Conservation (phyloP, 2,113 vertebrate genomes). For the Crotalus horridus region DNA sequence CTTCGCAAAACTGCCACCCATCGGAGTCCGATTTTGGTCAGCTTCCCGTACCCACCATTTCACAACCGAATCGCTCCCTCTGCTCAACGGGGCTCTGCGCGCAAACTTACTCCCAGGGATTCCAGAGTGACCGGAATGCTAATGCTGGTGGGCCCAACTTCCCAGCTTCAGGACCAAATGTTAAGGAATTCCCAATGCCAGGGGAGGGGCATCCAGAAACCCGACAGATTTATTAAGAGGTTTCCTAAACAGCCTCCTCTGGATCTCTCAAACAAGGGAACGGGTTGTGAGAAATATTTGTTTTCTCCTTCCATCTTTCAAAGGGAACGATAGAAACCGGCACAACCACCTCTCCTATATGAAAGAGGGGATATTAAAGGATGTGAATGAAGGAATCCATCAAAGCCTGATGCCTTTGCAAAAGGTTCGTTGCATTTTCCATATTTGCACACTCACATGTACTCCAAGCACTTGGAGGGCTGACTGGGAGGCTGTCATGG, state of each 20-base stretch:
- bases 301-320: background rate
- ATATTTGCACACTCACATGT: background rate
- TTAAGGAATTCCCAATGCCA: background rate
- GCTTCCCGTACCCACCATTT: background rate
- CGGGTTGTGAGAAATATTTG: background rate
- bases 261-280: no score
- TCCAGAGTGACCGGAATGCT: background rate
- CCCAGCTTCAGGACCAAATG: background rate
- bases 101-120: background rate
- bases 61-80: no score
- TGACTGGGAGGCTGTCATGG: background rate
- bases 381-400: background rate
- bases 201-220: background rate
- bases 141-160: background rate
- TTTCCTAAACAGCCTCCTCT: background rate
- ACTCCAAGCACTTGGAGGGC: background rate
- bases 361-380: background rate
- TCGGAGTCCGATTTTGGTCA: background rate
- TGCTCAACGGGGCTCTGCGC: no score
- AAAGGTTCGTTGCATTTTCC: background rate
- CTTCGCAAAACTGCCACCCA: background rate
- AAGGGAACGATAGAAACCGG: background rate
- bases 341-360: background rate
- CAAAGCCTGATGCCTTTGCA: background rate
- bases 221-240: background rate